Conservation (phyloP, 2,797 vertebrate species). For the Mareca penelope region DNA sequence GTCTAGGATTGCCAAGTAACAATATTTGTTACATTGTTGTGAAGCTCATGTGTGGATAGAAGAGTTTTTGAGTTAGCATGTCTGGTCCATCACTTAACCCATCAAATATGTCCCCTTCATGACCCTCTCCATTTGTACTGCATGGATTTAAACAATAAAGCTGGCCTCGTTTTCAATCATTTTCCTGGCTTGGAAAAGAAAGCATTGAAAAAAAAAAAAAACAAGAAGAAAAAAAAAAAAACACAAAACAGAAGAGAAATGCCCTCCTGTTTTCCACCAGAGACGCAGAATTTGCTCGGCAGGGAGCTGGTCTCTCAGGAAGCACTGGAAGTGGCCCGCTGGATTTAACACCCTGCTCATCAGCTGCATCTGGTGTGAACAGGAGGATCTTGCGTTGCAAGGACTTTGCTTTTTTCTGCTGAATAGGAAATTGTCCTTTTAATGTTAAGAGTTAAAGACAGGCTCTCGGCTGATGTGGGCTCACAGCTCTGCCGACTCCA, state of each 20-base stretch:
- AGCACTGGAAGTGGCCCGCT: background rate
- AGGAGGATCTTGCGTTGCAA: background rate
- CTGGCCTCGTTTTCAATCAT: background rate
- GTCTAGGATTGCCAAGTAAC: background rate
- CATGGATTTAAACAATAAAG: background rate
- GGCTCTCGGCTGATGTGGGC: background rate
- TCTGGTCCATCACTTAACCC: background rate
- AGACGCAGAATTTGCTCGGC: background rate
- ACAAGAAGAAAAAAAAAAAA: background rate
- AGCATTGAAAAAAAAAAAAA: background rate
- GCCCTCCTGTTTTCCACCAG: constrained; percentile 11
- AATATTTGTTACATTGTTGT: background rate
- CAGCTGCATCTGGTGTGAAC: background rate
- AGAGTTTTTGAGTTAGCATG: background rate
- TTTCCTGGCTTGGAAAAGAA: background rate
- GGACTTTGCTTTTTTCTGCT: background rate
- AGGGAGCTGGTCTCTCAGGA: constrained; percentile 21
- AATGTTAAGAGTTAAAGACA: background rate
- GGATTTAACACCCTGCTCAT: background rate
- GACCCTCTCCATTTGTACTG: background rate
- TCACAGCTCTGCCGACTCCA: background rate
- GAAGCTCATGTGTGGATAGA: background rate
- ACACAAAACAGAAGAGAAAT: background rate
- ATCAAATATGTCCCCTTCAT: background rate
- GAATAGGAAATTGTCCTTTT: background rate